A percentile compares a stretch with the other conserved stretches of the same genome.
Conservation (phyloP, 2,888 invertebrate species). For the Apamea crenata region DNA sequence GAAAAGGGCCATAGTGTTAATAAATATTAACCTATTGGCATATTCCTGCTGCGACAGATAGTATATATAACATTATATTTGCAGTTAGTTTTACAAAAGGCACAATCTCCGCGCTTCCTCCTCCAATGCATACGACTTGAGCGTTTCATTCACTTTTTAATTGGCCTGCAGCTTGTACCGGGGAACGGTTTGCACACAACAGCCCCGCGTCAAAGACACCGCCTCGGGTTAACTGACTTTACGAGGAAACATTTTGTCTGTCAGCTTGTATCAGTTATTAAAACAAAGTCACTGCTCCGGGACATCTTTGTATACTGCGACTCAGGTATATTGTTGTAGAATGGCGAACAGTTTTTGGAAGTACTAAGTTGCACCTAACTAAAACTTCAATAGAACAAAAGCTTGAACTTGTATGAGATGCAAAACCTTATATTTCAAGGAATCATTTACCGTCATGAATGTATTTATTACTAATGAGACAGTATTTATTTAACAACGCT, state of each 20-base stretch:
- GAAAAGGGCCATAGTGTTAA: not conserved
- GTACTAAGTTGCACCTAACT: not conserved
- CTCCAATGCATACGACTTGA: conserved; percentile 10
- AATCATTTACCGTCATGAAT: not conserved
- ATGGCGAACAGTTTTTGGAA: not conserved
- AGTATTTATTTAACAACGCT: not conserved
- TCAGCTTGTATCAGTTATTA: not conserved
- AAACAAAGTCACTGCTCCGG: conserved; percentile 8
- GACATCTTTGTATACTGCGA: not conserved
- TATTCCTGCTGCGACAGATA: not conserved
- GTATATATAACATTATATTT: not conserved
- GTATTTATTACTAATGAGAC: too few relatives aligned
- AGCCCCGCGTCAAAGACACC: not conserved
- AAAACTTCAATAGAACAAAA: not conserved
- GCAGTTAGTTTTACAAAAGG: conserved; percentile 14
- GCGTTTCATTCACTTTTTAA: conserved; percentile 31
- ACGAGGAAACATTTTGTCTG: not conserved
- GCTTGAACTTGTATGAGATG: not conserved
- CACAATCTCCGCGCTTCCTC: not conserved
- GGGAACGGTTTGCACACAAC: not conserved
- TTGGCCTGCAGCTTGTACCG: conserved; percentile 19
- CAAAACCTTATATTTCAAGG: not conserved
- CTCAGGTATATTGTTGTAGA: not conserved
- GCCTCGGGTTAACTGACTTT: conserved; percentile 8
- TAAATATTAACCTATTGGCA: not conserved